A percentile compares a stretch with the other conserved stretches of the same genome.
These are phyloP conservation scores for Podarcis lilfordi DNA, from an alignment of 2,797 vertebrate species.

Conservation along the genomic window DNA sequence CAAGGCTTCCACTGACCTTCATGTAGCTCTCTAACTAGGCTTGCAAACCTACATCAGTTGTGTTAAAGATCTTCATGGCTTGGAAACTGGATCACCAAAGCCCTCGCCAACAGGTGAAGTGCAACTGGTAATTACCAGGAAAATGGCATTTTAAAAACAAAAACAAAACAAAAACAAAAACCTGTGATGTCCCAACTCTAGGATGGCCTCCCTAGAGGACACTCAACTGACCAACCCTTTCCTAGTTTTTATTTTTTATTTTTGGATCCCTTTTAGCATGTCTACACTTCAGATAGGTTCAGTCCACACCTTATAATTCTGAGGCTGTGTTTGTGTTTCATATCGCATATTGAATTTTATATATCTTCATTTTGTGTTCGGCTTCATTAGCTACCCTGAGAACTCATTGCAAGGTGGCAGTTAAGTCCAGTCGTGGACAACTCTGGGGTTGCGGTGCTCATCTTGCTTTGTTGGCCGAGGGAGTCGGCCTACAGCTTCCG, in stretches of 20 bases:
- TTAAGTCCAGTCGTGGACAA: too few relatives aligned
- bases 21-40: neutral
- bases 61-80: neutral
- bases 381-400: neutral
- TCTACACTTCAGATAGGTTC: too few relatives aligned
- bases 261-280: neutral
- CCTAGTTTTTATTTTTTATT: neutral
- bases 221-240: neutral
- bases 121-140: too few relatives aligned
- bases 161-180: too few relatives aligned
- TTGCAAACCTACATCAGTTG: neutral
- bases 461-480: too few relatives aligned
- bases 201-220: neutral
- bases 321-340: neutral
- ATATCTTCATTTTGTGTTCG: neutral
- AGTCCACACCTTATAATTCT: neutral
- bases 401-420: neutral
- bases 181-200: neutral
- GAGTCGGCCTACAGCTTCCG: too few relatives aligned
- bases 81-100: neutral
- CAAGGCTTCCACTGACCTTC: neutral
- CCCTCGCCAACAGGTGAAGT: neutral
- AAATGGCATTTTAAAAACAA: neutral
- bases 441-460: too few relatives aligned
- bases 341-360: neutral